Conservation (phyloP, 2,113 vertebrate genomes). For the Atrichornis clamosus region DNA sequence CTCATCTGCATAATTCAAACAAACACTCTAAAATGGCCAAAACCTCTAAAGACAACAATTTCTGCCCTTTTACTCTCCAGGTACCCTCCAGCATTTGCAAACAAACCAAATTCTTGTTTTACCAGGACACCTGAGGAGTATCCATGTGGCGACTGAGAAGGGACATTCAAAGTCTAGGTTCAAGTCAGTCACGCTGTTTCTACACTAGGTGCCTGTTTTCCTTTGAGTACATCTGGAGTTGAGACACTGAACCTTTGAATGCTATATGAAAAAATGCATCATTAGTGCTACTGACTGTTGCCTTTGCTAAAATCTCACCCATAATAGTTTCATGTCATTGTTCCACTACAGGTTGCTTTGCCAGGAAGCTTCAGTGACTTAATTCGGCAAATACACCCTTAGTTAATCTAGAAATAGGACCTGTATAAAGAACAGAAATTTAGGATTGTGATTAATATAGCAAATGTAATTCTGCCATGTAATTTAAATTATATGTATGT, state of each 20-base stretch:
- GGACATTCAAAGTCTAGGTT: not conserved
- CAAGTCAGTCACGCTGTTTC: not conserved
- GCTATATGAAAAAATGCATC: not conserved
- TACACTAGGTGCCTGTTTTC: not conserved
- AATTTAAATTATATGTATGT: not conserved
- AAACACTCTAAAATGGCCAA: not conserved
- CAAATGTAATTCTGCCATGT: not conserved
- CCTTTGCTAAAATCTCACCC: not conserved
- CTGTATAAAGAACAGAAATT: not conserved
- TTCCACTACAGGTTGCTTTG: not conserved
- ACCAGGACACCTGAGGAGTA: not conserved
- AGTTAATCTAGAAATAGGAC: not conserved
- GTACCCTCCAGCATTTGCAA: not conserved
- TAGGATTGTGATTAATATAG: slow-evolving; percentile 5
- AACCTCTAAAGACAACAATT: not conserved
- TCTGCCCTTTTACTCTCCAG: not conserved
- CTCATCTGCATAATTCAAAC: not conserved
- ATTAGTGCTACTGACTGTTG: not conserved
- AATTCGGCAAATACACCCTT: not conserved
- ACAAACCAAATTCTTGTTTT: not conserved
- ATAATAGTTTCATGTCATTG: not conserved
- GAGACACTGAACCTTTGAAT: not conserved
- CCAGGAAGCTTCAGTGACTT: not conserved
- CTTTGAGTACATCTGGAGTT: not conserved
- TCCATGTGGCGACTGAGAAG: not conserved